Conservation (phyloP, 2,113 vertebrate species). For the Conger conger region DNA sequence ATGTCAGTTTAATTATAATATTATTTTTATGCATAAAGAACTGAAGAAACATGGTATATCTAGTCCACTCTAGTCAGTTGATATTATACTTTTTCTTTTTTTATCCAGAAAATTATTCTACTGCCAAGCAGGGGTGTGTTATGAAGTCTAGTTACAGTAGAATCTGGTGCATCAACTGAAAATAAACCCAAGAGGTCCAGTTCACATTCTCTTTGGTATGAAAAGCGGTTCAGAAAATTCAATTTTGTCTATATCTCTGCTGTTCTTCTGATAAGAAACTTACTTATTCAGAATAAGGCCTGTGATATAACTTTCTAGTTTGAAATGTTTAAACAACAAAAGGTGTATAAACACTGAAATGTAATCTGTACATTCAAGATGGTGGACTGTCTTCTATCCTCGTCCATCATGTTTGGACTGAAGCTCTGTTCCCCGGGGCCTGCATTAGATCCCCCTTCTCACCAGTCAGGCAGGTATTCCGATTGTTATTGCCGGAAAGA, state of each 20-base stretch:
- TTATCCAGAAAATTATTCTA: no score
- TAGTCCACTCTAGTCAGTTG: no score
- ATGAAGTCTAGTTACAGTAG: no score
- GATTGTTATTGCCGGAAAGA: neutral
- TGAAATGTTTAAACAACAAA: neutral
- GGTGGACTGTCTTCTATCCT: constrained; percentile 4
- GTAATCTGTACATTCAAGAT: neutral
- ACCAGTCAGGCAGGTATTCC: neutral
- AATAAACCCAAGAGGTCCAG: neutral
- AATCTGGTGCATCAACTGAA: neutral
- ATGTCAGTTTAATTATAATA: no score
- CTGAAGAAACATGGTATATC: no score
- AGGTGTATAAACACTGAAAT: neutral
- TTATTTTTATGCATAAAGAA: no score
- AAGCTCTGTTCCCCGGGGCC: neutral
- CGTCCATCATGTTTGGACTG: neutral
- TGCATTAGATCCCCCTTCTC: neutral
- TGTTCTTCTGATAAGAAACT: neutral
- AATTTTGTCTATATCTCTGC: neutral
- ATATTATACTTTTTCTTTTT: no score
- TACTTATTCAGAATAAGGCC: neutral
- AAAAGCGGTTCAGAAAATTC: neutral
- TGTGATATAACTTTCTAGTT: neutral
- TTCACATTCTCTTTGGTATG: neutral
- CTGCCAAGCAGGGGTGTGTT: no score